Base-by-base conservation (phyloP, 2,888 invertebrate genomes). In the Drosophila incognita region DNA sequence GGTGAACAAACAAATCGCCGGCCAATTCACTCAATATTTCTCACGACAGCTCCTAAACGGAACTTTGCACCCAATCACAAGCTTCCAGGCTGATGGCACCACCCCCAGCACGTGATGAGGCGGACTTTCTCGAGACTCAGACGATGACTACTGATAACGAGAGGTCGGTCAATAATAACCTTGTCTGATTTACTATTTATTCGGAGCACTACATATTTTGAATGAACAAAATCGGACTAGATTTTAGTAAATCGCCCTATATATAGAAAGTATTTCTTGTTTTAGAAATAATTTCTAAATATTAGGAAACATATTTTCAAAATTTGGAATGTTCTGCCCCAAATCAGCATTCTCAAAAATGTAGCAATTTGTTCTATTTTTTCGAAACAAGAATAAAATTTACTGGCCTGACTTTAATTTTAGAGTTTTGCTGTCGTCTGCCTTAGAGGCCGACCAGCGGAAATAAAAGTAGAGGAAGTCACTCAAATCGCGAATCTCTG, bases 1-100 rank as follows among this genome's bases (percentile, higher is more conserved):
- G 68, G 68, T 75, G 62, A 77, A 27, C 29, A 58, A 52, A 49
- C 40, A 57, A 42, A 15, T 40, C 54, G 29, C 5, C 24, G 13
- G 35, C 13, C 8, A 60, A n/a, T 27, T 52, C 24, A 1, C 18
- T 18, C 42, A 31, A 38, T 36, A 35, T 40, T 76, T 78, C 76
- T 67, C 79, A 79, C 71, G 70, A 42, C 40, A 46, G 56, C 36
- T 48, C 27, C 15, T 2, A 18, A 31, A 21, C 10, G 18, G 27
- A 51, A 62, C 73, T 61, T 72, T 67, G 49, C 35, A 33, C 56
- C 18, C n/a, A 21, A 38, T 57, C 21, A 1, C 11, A 42, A 11
- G 36, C n/a, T 18, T 15, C 18, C 11, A 18, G 4, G 13, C 40
- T 27, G 56, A 21, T n/a, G 11, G 5, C 27, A 11, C 10, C 18